phyloP scores from a whole-genome alignment of 2,797 vertebrate genomes.

The Myotis findleyi region DNA sequence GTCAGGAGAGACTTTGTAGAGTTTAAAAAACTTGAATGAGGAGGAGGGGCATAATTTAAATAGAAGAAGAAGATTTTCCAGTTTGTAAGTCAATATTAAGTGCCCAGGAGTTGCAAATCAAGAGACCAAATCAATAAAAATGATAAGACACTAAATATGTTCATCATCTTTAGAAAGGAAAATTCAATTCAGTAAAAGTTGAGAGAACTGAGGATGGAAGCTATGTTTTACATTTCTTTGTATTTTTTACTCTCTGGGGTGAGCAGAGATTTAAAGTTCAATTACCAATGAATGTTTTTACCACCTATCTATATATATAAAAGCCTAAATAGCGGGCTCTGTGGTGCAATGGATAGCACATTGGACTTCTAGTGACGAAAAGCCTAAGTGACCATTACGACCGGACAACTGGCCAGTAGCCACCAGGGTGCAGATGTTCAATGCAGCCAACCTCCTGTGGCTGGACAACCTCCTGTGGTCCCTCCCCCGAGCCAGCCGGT shows the following conservation, averaged over 20 bases:
- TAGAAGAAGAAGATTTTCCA: background rate
- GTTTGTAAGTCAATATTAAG: background rate
- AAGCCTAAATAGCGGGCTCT: no score
- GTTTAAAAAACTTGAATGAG: background rate
- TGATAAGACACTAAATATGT: background rate
- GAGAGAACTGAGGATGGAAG: background rate
- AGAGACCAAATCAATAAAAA: constrained; percentile 11
- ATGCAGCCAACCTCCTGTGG: no score
- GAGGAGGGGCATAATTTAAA: background rate
- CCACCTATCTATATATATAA: background rate
- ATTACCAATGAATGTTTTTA: background rate
- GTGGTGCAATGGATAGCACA: no score
- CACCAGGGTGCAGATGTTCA: no score
- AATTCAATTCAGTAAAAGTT: background rate
- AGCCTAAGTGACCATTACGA: no score
- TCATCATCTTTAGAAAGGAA: background rate
- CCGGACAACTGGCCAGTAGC: no score
- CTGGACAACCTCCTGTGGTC: no score
- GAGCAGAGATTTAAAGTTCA: background rate
- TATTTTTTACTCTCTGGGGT: background rate
- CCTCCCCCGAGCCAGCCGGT: no score
- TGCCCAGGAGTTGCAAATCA: background rate
- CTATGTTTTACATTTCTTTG: background rate
- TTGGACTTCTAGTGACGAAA: no score
- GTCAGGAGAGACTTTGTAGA: background rate